Base-by-base conservation (phyloP, 1,140 invertebrate genomes). In the Halesus radiatus region DNA sequence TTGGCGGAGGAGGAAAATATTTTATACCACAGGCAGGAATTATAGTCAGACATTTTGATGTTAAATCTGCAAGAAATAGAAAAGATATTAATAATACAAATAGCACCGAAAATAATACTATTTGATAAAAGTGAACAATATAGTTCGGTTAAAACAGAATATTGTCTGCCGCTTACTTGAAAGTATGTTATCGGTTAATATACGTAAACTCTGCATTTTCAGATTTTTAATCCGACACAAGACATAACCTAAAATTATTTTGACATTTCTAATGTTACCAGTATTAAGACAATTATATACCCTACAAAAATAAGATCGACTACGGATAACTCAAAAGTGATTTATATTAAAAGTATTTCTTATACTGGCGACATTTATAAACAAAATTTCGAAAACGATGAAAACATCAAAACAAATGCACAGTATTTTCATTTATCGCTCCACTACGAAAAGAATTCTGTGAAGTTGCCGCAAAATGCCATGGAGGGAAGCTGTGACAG, bases 1-100 rank as follows among this genome's bases (percentile, higher is more conserved):
- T 90, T 82, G 89, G 88, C 54, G 93, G 92, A 10, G 90, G 88
- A 56, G 88, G 84, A 86, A 92, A 94, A 84, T 92, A 89, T 86
- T 94, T 94, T 18, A 94, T 88, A 26, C 93, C 92, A 81, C 87
- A 88, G 54, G 64, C 50, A 85, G 85, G 90, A 81, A 85, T 50
- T 75, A 84, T 82, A 64, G 66, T 50, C 20, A 50, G 23, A 62
- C 53, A 79, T 79, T 72, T 73, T 64, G 16, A 32, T 72, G 70
- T 18, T 56, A 52, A 54, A 26, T 15, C 64, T 78, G 52, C 6
- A 70, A 78, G 4, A 54, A 32, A 68, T 50, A 76, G 54, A 76
- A 66, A 77, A 29, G 3, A 50, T 22, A 66, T 77, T 23, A 64
- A 64, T 23, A 64, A 64, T 64, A 18, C 52, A 6, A n/a, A 8